A percentile compares a stretch with the other conserved stretches of the same genome.
Evolutionary conservation across 2,797 vertebrate genomes (phyloP).

Genomic region (Poecile montanus): DNA sequence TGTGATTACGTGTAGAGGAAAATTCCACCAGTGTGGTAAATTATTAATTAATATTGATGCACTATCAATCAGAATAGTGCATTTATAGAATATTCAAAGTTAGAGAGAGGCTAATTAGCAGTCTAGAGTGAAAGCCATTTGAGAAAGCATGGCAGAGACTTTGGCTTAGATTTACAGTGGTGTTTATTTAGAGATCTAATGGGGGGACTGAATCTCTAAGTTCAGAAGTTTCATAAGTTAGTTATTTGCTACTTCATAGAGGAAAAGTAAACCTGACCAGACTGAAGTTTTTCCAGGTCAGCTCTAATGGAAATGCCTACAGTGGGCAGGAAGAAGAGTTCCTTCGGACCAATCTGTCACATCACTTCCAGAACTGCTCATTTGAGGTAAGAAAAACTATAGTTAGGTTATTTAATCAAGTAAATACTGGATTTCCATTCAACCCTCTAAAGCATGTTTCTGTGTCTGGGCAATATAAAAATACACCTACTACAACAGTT

Average conservation of each 20-base stretch:
- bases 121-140: slow-evolving; percentile 31
- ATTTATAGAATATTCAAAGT: slow-evolving; percentile 62
- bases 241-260: not conserved
- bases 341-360: not conserved
- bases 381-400: not conserved
- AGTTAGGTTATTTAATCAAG: not conserved
- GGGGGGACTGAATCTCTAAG: not conserved
- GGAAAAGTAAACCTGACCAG: not conserved
- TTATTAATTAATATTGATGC: slow-evolving; percentile 75
- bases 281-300: not conserved
- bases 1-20: slow-evolving; percentile 65
- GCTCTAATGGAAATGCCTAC: not conserved
- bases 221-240: not conserved
- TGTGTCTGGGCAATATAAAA: not conserved
- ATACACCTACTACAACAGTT: not conserved
- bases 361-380: not conserved
- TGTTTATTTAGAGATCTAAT: slow-evolving; percentile 33
- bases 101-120: slow-evolving; percentile 60
- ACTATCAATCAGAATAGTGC: slow-evolving; percentile 56
- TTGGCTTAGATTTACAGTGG: not conserved
- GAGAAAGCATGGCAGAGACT: slow-evolving; percentile 17
- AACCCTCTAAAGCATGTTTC: not conserved
- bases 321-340: not conserved
- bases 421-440: not conserved
- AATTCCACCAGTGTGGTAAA: slow-evolving; percentile 63